phyloP scores from a whole-genome alignment of 2,113 vertebrate genomes.

The Nanorana parkeri region DNA sequence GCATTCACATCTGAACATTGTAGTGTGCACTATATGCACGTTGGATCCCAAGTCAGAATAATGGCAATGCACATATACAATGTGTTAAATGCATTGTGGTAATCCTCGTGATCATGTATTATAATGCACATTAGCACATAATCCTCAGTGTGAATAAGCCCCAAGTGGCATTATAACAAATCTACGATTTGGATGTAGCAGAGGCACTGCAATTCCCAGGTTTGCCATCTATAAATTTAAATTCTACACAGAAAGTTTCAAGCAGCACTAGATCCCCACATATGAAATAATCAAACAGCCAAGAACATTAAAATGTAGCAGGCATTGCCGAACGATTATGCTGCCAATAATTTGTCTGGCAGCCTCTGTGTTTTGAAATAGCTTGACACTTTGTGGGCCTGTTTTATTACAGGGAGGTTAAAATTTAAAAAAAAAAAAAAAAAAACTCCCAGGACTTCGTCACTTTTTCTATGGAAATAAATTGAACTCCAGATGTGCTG shows the following conservation, averaged over 20 bases:
- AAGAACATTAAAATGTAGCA: constrained; percentile 34
- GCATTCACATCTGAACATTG: too few relatives aligned
- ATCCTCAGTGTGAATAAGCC: too few relatives aligned
- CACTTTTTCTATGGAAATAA: constrained; percentile 41
- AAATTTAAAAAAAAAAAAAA: constrained; percentile 35
- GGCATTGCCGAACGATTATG: constrained; percentile 1
- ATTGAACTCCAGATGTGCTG: constrained; percentile 40
- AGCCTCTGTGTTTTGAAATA: constrained; percentile 23
- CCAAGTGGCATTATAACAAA: too few relatives aligned
- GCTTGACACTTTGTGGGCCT: constrained; percentile 29
- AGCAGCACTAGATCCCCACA: background rate
- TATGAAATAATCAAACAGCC: constrained; percentile 13
- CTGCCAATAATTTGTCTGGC: constrained; percentile 41
- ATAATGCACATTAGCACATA: too few relatives aligned
- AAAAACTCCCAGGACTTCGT: constrained; percentile 28
- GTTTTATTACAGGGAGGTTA: background rate
- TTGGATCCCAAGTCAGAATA: too few relatives aligned
- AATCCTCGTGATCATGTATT: too few relatives aligned
- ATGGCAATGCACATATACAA: too few relatives aligned
- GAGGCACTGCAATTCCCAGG: too few relatives aligned
- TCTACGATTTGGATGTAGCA: too few relatives aligned
- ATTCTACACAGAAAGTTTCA: background rate
- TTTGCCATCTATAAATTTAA: too few relatives aligned
- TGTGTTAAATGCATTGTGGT: too few relatives aligned
- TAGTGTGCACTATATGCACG: too few relatives aligned